Evolutionary conservation across 2,797 vertebrate species (phyloP), one percentile per base, ranked within the genome.

Genomic region (Gastrophryne carolinensis): DNA sequence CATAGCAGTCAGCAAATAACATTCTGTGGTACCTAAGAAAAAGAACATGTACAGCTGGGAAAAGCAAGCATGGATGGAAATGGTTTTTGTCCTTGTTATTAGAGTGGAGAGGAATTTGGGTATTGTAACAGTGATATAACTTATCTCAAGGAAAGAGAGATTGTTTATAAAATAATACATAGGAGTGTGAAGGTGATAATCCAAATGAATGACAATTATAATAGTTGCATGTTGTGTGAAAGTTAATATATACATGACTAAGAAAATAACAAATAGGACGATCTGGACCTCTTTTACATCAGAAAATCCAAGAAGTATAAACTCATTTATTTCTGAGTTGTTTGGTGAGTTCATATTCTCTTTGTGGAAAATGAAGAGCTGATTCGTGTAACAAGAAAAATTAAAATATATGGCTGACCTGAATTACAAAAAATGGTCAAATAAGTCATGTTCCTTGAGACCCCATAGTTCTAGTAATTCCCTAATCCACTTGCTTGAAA

Each of bases 1-100:
- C 83, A 84, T 86, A 64, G 81, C 29, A 6, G 78, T 67, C 58
- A 85, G 10, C 3, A 84, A 53, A 19, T 30, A 77, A n/a, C 83
- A 83, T 17, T 87, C 85, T 0, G 79, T 81, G 29, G 82, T 79
- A 1, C 83, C 73, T 49, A 86, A 13, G 0, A 66, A 60, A 2
- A 84, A 82, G 69, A 87, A 67, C 13, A 80, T 23, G 3, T 84
- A 86, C 4, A 82, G 7, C 63, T 86, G 83, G 56, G 50, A 2
- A 21, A 85, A 82, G 54, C 83, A 86, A 0, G 6, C 19, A 0
- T 21, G 10, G 0, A 80, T 7, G 0, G 79, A 62, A 30, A 79
- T 79, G 8, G 13, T 13, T 2, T 52, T 71, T 35, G 29, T 15
- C 1, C 27, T 54, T 15, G 44, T 27, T 12, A 80, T 12, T 3